A percentile compares a stretch with the other conserved stretches of the same genome.
These are phyloP conservation scores for Paracyclopina nana DNA, from an alignment of 1,140 invertebrate species.

Conservation along the genomic window DNA sequence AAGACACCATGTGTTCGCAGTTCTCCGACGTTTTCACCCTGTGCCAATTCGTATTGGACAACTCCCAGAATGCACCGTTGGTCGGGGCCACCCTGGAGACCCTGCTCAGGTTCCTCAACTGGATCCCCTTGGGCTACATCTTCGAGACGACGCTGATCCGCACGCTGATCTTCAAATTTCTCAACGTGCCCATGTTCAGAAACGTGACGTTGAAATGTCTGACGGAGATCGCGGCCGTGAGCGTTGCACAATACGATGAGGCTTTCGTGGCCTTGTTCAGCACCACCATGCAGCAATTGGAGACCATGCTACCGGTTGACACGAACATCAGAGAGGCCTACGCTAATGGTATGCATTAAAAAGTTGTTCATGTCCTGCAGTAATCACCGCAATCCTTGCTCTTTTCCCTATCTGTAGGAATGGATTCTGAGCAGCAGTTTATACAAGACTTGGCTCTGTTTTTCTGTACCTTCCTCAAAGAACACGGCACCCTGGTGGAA, in stretches of 20 bases:
- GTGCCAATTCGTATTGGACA: slow-evolving; percentile 93
- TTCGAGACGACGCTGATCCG: slow-evolving; percentile 95
- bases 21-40: slow-evolving; percentile 95
- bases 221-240: slow-evolving; percentile 87
- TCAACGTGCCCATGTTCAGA: slow-evolving; percentile 90
- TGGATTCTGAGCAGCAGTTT: slow-evolving; percentile 95
- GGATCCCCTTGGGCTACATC: slow-evolving; percentile 98
- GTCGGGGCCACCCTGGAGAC: slow-evolving; percentile 89
- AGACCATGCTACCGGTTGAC: slow-evolving; percentile 65
- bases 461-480: slow-evolving; percentile 87
- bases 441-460: slow-evolving; percentile 97
- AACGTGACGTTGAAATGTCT: slow-evolving; percentile 96
- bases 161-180: slow-evolving; percentile 88
- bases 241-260: slow-evolving; percentile 63
- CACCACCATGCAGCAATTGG: slow-evolving; percentile 72
- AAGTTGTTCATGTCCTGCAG: too few relatives aligned
- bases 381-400: too few relatives aligned
- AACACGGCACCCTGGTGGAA: slow-evolving; percentile 73
- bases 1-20: slow-evolving; percentile 98
- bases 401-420: too few relatives aligned
- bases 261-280: slow-evolving; percentile 71
- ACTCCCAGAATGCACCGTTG: slow-evolving; percentile 83
- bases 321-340: slow-evolving; percentile 89
- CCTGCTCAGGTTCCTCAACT: slow-evolving; percentile 86
- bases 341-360: slow-evolving; percentile 59